Percentiles rank a stretch among this genome's conserved stretches.
These are phyloP conservation scores for Drosophila ercepeae DNA, from an alignment of 1,140 invertebrate species.

Conservation along the genomic window DNA sequence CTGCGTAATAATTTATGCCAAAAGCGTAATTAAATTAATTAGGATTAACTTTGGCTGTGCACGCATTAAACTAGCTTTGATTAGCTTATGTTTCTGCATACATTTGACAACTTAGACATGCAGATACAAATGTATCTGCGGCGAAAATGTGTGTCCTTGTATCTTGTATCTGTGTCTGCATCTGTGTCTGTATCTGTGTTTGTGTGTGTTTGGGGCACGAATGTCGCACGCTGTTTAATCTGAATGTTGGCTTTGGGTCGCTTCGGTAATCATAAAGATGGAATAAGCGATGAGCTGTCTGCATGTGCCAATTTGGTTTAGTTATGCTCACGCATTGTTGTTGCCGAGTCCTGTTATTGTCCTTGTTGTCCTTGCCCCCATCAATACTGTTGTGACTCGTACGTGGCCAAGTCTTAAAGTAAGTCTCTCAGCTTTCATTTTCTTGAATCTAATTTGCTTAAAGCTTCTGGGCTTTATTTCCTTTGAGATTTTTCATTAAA, in stretches of 20 bases:
- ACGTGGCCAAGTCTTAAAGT: conserved; percentile 5
- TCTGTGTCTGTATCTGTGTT: not conserved
- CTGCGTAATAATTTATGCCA: conserved; percentile 75
- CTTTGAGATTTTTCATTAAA: not conserved
- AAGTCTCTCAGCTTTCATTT: conserved; percentile 1
- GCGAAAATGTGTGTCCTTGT: conserved; percentile 11
- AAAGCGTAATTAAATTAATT: conserved; percentile 82
- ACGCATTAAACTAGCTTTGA: conserved; percentile 81
- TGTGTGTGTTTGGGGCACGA: conserved; percentile 31
- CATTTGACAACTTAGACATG: conserved; percentile 64
- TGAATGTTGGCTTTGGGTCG: conserved; percentile 70
- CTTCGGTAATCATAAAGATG: conserved; percentile 75
- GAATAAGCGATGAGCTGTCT: conserved; percentile 75
- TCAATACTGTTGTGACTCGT: not conserved
- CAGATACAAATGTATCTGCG: conserved; percentile 68
- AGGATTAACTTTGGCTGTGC: conserved; percentile 81
- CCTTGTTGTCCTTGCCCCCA: conserved; percentile 6
- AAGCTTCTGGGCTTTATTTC: not conserved
- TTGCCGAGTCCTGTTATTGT: conserved; percentile 1
- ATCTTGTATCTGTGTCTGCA: not conserved
- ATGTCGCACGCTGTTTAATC: conserved; percentile 72
- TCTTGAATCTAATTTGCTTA: not conserved
- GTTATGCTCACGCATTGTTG: conserved; percentile 32
- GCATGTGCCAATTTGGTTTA: conserved; percentile 56
- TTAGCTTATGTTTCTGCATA: conserved; percentile 72